Evolutionary conservation across 2,113 vertebrate genomes (phyloP).

Genomic region (Seriola aureovittata): DNA sequence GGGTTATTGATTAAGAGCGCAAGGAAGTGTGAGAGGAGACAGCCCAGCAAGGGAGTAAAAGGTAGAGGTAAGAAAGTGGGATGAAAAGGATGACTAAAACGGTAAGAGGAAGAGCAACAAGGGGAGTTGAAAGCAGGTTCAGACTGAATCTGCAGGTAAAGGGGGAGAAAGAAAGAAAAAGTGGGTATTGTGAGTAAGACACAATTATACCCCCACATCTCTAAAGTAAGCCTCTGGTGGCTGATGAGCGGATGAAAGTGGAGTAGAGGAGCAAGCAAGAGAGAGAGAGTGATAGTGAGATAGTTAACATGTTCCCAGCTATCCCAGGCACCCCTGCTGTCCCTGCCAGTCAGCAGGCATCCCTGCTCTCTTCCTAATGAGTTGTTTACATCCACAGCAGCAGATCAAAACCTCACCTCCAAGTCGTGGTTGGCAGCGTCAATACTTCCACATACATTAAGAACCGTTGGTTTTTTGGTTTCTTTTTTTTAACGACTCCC

Average conservation of each 20-base stretch:
- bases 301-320: constrained; percentile 64
- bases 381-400: constrained; percentile 80
- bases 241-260: constrained; percentile 70
- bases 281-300: constrained; percentile 54
- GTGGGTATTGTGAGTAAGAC: constrained; percentile 51
- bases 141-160: constrained; percentile 67
- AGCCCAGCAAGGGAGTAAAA: constrained; percentile 38
- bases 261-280: constrained; percentile 39
- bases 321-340: constrained; percentile 72
- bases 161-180: constrained; percentile 24
- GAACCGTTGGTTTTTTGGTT: constrained; percentile 16
- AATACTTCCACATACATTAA: constrained; percentile 56
- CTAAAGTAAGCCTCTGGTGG: constrained; percentile 57
- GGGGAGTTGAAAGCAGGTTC: constrained; percentile 73
- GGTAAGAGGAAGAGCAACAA: constrained; percentile 47
- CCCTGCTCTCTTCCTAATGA: constrained; percentile 78
- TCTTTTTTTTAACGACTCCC: constrained; percentile 43
- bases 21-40: constrained; percentile 53
- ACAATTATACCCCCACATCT: constrained; percentile 58
- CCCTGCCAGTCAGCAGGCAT: constrained; percentile 75
- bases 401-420: constrained; percentile 71
- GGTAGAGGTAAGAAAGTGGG: constrained; percentile 61
- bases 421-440: constrained; percentile 65
- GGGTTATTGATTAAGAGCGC: constrained; percentile 76
- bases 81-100: constrained; percentile 65